These are phyloP conservation scores for Leucania comma DNA, from an alignment of 2,888 invertebrate species.

Conservation along the genomic window DNA sequence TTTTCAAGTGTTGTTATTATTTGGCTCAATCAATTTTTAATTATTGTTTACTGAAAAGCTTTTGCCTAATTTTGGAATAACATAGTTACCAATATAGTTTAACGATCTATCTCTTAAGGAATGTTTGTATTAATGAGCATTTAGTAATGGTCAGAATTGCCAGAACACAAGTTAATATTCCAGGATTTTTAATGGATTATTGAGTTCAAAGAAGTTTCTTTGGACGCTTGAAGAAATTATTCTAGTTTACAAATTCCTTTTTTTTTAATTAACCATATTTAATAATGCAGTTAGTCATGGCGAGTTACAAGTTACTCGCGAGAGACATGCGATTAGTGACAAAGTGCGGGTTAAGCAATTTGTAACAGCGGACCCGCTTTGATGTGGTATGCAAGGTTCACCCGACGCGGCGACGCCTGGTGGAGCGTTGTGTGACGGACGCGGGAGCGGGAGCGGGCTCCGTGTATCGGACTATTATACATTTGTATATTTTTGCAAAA, in stretches of 20 bases:
- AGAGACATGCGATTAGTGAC: constrained; percentile 57
- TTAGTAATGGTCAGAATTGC: too few species aligned
- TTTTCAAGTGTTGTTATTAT: too few species aligned
- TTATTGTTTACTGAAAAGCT: too few species aligned
- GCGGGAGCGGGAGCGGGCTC: constrained; percentile 11
- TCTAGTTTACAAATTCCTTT: not conserved
- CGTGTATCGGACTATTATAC: not conserved
- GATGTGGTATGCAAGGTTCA: constrained; percentile 37
- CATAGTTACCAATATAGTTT: too few species aligned
- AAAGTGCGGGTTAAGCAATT: constrained; percentile 49
- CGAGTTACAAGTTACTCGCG: constrained; percentile 34
- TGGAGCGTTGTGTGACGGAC: not conserved
- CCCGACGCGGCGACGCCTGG: constrained; percentile 37
- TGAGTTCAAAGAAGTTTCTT: too few species aligned
- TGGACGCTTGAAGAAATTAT: not conserved
- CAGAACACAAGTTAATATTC: too few species aligned
- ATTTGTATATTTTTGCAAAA: not conserved
- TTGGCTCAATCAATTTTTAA: too few species aligned
- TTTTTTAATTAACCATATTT: constrained; percentile 9
- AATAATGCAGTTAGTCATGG: constrained; percentile 26
- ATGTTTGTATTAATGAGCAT: too few species aligned
- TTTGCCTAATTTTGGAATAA: too few species aligned
- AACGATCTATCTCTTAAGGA: too few species aligned
- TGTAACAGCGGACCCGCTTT: constrained; percentile 43
- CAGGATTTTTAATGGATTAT: too few species aligned